A percentile compares a stretch with the other conserved stretches of the same genome.
Evolutionary conservation across 2,797 vertebrate genomes (phyloP).

Genomic region (Peromyscus nudipes): DNA sequence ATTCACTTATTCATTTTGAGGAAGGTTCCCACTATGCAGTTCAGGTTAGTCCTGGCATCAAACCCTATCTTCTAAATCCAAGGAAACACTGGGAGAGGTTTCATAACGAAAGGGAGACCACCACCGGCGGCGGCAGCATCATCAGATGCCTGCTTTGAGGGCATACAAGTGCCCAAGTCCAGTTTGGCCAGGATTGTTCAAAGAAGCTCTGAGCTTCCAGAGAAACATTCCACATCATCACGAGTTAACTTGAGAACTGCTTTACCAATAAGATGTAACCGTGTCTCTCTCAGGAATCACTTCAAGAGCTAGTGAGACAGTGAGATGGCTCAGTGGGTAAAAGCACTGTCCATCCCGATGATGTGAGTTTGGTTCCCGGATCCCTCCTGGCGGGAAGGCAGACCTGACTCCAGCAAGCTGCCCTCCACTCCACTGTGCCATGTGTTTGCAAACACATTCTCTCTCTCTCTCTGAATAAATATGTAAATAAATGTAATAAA

Average conservation of each 20-base stretch:
- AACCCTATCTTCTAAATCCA: background rate
- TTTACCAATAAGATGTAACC: slow-evolving; percentile 32
- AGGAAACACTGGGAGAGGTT: background rate
- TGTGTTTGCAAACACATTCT: no score
- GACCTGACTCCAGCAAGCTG: background rate
- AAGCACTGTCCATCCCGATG: background rate
- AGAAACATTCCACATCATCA: background rate
- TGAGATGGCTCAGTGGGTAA: background rate
- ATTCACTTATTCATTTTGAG: background rate
- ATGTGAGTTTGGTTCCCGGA: background rate
- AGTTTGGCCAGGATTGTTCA: background rate
- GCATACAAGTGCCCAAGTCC: background rate
- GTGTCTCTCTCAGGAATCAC: background rate
- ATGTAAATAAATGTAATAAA: background rate
- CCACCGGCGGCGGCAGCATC: background rate
- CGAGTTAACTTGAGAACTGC: slow-evolving; percentile 42
- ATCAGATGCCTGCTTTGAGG: background rate
- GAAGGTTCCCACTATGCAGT: background rate
- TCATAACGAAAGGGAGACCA: background rate
- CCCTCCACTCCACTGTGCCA: background rate
- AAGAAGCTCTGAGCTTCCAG: background rate
- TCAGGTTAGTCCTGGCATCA: background rate
- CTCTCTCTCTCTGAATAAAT: background rate
- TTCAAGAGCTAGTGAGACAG: background rate
- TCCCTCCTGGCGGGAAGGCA: background rate